Base-by-base conservation (phyloP, 2,888 invertebrate genomes). In the Bembecia ichneumoniformis region DNA sequence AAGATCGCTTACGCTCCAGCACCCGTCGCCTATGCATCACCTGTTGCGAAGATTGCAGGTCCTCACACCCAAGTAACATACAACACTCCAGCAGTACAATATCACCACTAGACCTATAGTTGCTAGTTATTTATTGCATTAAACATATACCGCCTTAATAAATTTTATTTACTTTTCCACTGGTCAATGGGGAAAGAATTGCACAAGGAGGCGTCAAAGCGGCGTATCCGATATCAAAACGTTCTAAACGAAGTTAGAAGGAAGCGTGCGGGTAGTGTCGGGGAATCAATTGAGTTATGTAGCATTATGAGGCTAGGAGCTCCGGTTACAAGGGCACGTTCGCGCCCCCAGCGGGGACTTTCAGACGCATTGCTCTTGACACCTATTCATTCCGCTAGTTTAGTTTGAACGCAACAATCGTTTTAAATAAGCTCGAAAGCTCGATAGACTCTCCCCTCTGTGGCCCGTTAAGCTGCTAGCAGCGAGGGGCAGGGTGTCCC, bases 271-370 rank as follows among this genome's bases (percentile, higher is more conserved):
- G 82, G 80, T 80, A 82, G 84, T 82, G 83, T 82, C 74, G 82
- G 83, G 77, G 81, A 81, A 83, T 80, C 82, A 86, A 87, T 86
- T 83, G 86, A 83, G 82, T 87, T 84, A 84, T 75, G 82, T 81
- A 77, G 74, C 83, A 77, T 86, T 84, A 84, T 77, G 75, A 82
- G 74, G 77, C 69, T 75, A 75, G 73, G 70, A 71, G 79, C 77
- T 82, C 82, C 71, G 68, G 79, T 82, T 82, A 77, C 81, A 64
- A 61, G 74, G 78, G 83, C 82, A 82, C 82, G 81, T 74, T 71
- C 67, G 62, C 66, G 64, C 74, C 76, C 51, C 46, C 74, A 59
- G 61, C 58, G 63, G 71, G 71, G 65, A 65, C 63, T 52, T 58
- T 58, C 69, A 76, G 79, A 82, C 78, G 82, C 81, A 82, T 82